A percentile compares a stretch with the other conserved stretches of the same genome.
phyloP scores from a whole-genome alignment of 2,797 vertebrate genomes.

The Sandelia bainsii region DNA sequence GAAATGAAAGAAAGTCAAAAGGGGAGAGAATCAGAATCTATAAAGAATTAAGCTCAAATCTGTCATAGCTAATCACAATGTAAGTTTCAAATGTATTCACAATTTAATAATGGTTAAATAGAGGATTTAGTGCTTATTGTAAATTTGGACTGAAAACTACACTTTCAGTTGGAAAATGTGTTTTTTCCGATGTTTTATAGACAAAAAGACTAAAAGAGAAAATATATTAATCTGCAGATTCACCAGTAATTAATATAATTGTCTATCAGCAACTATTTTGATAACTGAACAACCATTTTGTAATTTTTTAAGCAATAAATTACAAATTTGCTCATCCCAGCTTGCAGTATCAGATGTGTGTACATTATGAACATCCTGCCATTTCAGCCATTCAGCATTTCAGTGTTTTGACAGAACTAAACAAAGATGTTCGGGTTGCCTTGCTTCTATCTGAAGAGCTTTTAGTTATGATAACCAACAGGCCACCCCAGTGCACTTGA shows the following conservation, averaged over 20 bases:
- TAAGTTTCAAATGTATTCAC: slow-evolving; percentile 14
- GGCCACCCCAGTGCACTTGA: slow-evolving; percentile 39
- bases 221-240: background rate
- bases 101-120: background rate
- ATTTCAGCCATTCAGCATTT: background rate
- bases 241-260: background rate
- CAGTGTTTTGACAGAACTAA: background rate
- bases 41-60: slow-evolving; percentile 29
- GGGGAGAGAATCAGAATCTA: slow-evolving; percentile 31
- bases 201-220: background rate
- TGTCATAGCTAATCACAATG: slow-evolving; percentile 11
- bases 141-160: background rate
- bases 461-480: slow-evolving; percentile 53
- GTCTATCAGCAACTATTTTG: background rate
- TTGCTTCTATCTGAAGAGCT: slow-evolving; percentile 35
- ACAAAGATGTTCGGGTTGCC: slow-evolving; percentile 62
- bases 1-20: slow-evolving; percentile 51
- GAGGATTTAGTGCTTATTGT: background rate
- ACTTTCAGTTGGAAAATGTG: no score
- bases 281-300: background rate
- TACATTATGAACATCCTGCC: background rate
- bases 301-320: background rate
- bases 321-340: no score
- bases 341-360: no score
- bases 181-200: background rate